Conservation (phyloP, 1,140 invertebrate genomes). For the Amyelois transitella region DNA sequence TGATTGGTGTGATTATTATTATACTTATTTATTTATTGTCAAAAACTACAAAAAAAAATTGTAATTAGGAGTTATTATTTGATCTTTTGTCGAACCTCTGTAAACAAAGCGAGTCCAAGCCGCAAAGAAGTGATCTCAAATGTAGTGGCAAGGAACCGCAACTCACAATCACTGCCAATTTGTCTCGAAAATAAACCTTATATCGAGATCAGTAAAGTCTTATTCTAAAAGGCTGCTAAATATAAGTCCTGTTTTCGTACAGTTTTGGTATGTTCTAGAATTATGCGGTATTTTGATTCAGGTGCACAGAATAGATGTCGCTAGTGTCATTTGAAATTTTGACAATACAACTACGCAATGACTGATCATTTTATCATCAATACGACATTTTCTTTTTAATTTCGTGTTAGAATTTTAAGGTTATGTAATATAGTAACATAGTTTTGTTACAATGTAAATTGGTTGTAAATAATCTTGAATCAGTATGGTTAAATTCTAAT, state of each 20-base stretch:
- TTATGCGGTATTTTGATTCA: neutral
- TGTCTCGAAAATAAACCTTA: slow-evolving; percentile 29
- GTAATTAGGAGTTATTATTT: slow-evolving; percentile 23
- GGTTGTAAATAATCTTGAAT: slow-evolving; percentile 65
- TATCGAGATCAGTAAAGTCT: slow-evolving; percentile 18
- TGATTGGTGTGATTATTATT: too few relatives aligned
- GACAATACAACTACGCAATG: neutral
- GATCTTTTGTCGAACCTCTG: slow-evolving; percentile 15
- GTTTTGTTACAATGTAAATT: slow-evolving; percentile 53
- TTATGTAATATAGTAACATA: slow-evolving; percentile 45
- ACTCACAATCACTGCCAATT: slow-evolving; percentile 37
- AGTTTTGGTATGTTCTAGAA: neutral
- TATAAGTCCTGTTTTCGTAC: neutral
- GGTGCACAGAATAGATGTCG: slow-evolving; percentile 6
- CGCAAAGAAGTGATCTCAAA: slow-evolving; percentile 60
- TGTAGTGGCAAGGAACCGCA: slow-evolving; percentile 22
- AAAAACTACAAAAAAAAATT: too few relatives aligned
- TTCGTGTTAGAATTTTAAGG: slow-evolving; percentile 6
- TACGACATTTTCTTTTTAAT: neutral
- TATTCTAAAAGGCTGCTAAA: slow-evolving; percentile 21
- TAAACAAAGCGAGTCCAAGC: slow-evolving; percentile 25
- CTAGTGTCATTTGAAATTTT: slow-evolving; percentile 11
- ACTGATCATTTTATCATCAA: slow-evolving; percentile 14
- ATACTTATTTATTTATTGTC: too few relatives aligned
- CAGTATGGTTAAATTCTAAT: slow-evolving; percentile 27